Evolutionary conservation across 2,888 invertebrate species (phyloP).

Genomic region (Andrena trimmerana): DNA sequence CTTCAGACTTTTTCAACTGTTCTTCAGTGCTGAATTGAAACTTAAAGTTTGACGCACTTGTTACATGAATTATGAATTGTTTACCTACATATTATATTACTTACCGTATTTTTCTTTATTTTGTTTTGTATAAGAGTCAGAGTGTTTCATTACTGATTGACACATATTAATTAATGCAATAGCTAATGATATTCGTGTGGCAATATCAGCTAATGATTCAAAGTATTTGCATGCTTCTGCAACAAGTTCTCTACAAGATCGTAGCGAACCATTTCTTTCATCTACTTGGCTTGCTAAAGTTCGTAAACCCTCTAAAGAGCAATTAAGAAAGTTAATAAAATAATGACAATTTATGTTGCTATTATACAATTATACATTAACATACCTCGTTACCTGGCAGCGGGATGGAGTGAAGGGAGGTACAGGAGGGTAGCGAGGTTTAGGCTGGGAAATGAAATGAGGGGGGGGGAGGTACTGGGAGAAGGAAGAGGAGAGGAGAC

Average conservation of each 20-base stretch:
- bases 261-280: constrained; percentile 72
- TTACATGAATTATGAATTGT: not conserved
- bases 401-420: no score
- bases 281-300: constrained; percentile 78
- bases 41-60: no score
- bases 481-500: no score
- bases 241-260: constrained; percentile 81
- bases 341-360: constrained; percentile 3
- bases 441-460: no score
- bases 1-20: no score
- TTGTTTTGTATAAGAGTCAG: constrained; percentile 74
- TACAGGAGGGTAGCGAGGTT: no score
- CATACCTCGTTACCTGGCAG: constrained; percentile 80
- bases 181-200: constrained; percentile 81
- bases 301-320: constrained; percentile 77
- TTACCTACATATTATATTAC: not conserved
- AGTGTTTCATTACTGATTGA: constrained; percentile 81
- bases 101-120: constrained; percentile 80
- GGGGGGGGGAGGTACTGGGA: no score
- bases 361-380: constrained; percentile 22
- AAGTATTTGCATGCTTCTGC: constrained; percentile 83
- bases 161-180: constrained; percentile 79
- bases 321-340: not conserved
- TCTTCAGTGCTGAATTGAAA: no score
- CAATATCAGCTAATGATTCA: constrained; percentile 82